Evolutionary conservation across 2,888 invertebrate species (phyloP).

Genomic region (Salticus scenicus): DNA sequence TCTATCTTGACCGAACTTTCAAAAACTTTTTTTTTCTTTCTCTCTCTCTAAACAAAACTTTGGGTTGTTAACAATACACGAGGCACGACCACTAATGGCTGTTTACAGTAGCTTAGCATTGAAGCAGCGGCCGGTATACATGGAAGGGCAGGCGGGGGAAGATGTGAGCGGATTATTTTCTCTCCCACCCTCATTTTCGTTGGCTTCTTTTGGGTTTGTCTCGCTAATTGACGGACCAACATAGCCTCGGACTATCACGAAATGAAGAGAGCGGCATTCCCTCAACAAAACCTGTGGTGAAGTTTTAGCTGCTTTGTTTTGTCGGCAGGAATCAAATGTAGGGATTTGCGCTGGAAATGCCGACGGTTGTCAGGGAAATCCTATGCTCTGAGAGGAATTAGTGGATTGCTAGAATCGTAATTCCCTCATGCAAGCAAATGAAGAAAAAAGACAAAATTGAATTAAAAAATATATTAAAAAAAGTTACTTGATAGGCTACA

Average conservation of each 20-base stretch:
- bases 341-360: neutral
- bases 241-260: neutral
- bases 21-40: no score
- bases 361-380: neutral
- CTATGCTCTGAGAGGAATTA: neutral
- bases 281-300: no score
- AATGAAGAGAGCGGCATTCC: no score
- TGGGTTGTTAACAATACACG: no score
- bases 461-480: no score
- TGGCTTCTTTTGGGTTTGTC: neutral
- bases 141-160: no score
- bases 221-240: conserved; percentile 47
- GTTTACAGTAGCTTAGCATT: no score
- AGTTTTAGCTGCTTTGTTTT: neutral
- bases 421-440: neutral
- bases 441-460: neutral
- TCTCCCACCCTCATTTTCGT: neutral
- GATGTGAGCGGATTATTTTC: conserved; percentile 33
- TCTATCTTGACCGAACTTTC: no score
- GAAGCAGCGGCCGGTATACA: no score
- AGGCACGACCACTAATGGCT: no score
- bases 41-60: no score
- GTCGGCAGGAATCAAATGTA: conserved; percentile 5
- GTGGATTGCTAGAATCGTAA: neutral
- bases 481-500: no score